Percentiles rank a stretch among this genome's conserved stretches.
Evolutionary conservation across 2,113 vertebrate species (phyloP).

Genomic region (Callionymus lyra): DNA sequence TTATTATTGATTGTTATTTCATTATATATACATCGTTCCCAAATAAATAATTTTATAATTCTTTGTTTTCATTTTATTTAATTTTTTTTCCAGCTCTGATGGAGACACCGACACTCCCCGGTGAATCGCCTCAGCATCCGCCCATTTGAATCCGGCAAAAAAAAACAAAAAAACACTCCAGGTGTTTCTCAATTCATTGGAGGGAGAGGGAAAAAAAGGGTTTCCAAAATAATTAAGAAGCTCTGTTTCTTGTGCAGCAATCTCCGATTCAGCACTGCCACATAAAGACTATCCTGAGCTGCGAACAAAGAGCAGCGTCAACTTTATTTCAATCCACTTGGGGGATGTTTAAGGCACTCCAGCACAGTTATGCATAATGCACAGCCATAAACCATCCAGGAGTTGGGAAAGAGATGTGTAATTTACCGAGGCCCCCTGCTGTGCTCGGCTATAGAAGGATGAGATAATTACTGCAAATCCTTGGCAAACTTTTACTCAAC

Average conservation of each 20-base stretch:
- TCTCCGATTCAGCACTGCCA: conserved; percentile 65
- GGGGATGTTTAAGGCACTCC: conserved; percentile 65
- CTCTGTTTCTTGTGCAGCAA: conserved; percentile 50
- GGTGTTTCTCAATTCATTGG: conserved; percentile 56
- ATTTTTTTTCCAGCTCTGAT: neutral
- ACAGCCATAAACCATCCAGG: conserved; percentile 64
- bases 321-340: conserved; percentile 71
- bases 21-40: too few species aligned
- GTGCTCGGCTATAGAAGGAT: conserved; percentile 53
- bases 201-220: conserved; percentile 4
- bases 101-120: conserved; percentile 28
- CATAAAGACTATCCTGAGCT: conserved; percentile 60
- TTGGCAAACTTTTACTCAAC: conserved; percentile 61
- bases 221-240: conserved; percentile 65
- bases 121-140: conserved; percentile 42
- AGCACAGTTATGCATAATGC: conserved; percentile 65
- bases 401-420: conserved; percentile 65
- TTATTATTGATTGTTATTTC: neutral
- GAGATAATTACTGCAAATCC: conserved; percentile 68
- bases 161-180: conserved; percentile 63
- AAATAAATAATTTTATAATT: too few species aligned
- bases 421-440: conserved; percentile 64
- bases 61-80: neutral
- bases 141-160: conserved; percentile 53
- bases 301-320: conserved; percentile 71